Base-by-base conservation (phyloP, 2,888 invertebrate genomes). In the Dicranocentrus wangi region DNA sequence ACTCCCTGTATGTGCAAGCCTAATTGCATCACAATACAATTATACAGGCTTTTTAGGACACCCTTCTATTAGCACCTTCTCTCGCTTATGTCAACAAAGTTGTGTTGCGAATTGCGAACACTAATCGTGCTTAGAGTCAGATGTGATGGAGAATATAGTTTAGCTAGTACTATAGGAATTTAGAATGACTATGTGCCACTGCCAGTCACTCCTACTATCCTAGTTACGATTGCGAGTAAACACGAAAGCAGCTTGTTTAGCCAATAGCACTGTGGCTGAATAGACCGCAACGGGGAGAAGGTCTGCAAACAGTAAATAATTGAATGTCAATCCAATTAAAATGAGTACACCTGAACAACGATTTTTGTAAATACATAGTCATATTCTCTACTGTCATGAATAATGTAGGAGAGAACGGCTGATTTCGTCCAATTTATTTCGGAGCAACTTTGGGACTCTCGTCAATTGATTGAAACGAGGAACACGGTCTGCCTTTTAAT, bases 311-410 rank as follows among this genome's bases (percentile, higher is more conserved):
- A 39, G 39, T 8, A 13, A 39, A 13, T 5, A 39, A 10, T 17
- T 51, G 19, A 10, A 10, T 51, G 51, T 17, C 68, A 51, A 68
- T 68, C 68, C 51, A 68, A 68, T 68, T 68, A 68, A 68, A 68
- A 68, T 68, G 3, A 42, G 65, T 43, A 19, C 43, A 65, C 7
- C 21, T 17, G 13, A 23, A 5, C 21, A 58, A 5, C 58, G 25
- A 23, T 58, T 8, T 19, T 8, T 19, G 5, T 23, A 3, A n/a
- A 8, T n/a, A 32, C 2, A 28, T 2, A 8, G 8, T 15, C 15
- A 61, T 2, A 28, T 39, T 63, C 32, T 17, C 1, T 19, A 32
- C 7, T 13, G 55, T 76, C 68, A 66, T 76, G 68, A 76, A 76
- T 76, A 27, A 76, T 76, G 66, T 76, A 76, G n/a, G n/a, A n/a